Evolutionary conservation across 2,113 vertebrate species (phyloP).

Genomic region (Gallinago jamesoni): DNA sequence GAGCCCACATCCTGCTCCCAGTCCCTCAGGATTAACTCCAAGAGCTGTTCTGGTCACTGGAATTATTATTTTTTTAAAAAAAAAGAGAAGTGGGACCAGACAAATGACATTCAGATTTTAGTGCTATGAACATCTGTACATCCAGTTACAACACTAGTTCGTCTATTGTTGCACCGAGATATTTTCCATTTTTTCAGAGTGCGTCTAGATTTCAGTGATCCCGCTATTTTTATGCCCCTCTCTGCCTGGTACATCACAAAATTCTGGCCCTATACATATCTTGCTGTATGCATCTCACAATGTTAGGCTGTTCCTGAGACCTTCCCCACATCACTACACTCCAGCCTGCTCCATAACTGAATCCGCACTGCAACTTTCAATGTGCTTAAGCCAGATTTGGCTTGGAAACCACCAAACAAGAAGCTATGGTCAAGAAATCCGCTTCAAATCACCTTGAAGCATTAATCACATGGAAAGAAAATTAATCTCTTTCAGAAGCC

Average conservation of each 20-base stretch:
- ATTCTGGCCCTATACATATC: background rate
- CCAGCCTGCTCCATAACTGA: background rate
- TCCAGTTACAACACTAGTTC: background rate
- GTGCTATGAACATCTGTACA: background rate
- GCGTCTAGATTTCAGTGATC: background rate
- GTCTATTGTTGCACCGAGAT: background rate
- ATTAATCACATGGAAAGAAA: background rate
- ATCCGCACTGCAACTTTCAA: background rate
- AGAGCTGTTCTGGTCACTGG: background rate
- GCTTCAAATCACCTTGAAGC: background rate
- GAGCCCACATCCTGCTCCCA: background rate
- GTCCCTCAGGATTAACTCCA: background rate
- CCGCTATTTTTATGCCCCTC: background rate
- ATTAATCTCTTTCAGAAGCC: background rate
- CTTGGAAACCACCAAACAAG: background rate
- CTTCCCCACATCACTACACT: background rate
- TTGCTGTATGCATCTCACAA: background rate
- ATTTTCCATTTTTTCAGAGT: background rate
- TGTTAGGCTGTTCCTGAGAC: background rate
- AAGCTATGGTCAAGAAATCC: background rate
- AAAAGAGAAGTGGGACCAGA: rapidly evolving
- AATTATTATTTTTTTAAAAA: background rate
- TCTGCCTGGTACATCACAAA: background rate
- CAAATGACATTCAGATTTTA: background rate
- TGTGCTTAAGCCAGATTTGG: background rate